phyloP scores from a whole-genome alignment of 1,140 invertebrate genomes.

The Tetramorium alpestre region DNA sequence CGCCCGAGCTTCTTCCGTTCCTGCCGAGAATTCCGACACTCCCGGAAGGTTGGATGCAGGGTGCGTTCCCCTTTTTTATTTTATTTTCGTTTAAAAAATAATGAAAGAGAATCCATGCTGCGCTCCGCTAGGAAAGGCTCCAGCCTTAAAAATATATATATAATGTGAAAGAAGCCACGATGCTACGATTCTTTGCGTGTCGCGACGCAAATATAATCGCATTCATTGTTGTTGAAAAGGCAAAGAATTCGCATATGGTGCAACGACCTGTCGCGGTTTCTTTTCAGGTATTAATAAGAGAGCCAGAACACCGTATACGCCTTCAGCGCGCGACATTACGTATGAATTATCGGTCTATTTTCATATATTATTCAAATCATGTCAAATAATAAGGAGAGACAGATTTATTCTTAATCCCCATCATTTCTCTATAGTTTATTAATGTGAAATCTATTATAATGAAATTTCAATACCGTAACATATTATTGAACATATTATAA shows the following conservation, averaged over 20 bases:
- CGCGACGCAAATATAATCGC: slow-evolving; percentile 20
- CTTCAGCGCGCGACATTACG: not conserved
- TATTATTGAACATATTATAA: slow-evolving; percentile 6
- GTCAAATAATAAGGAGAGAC: not conserved
- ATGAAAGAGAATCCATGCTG: slow-evolving; percentile 3
- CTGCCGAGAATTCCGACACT: slow-evolving; percentile 30
- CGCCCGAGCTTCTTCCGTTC: not conserved
- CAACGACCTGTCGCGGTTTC: slow-evolving; percentile 3
- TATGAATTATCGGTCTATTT: slow-evolving; percentile 3
- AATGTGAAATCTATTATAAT: slow-evolving; percentile 2
- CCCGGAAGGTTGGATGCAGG: not conserved
- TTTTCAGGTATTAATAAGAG: not conserved
- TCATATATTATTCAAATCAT: slow-evolving; percentile 16
- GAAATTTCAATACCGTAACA: not conserved
- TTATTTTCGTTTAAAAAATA: slow-evolving; percentile 27
- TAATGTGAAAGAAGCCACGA: not conserved
- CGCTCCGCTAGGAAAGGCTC: not conserved
- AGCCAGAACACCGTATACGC: not conserved
- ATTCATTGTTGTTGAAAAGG: slow-evolving; percentile 16
- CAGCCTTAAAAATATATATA: not conserved
- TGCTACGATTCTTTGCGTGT: slow-evolving; percentile 33
- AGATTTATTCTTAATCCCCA: not conserved
- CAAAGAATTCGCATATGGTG: slow-evolving; percentile 17
- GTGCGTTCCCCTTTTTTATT: not conserved
- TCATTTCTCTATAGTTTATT: not conserved